These are phyloP conservation scores for Elymnias hypermnestra DNA, from an alignment of 1,140 invertebrate species.

Conservation along the genomic window DNA sequence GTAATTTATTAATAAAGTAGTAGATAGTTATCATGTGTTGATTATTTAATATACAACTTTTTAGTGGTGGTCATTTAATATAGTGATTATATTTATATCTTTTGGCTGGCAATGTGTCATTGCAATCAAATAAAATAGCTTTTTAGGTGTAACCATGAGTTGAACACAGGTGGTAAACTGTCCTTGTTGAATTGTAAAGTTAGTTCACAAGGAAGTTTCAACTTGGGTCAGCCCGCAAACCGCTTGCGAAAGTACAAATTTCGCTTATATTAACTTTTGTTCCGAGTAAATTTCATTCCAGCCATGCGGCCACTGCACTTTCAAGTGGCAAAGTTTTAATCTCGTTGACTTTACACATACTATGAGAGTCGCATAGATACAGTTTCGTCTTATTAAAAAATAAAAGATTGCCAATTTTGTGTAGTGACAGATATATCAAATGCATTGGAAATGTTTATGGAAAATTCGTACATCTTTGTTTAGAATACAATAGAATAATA, in stretches of 20 bases:
- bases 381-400: slow-evolving; percentile 33
- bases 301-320: slow-evolving; percentile 51
- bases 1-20: no score
- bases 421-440: slow-evolving; percentile 10
- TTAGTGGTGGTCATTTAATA: no score
- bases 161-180: slow-evolving; percentile 35
- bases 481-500: no score
- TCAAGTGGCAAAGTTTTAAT: slow-evolving; percentile 67
- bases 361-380: slow-evolving; percentile 22
- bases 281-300: slow-evolving; percentile 57
- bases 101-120: no score
- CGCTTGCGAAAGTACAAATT: slow-evolving; percentile 56
- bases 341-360: slow-evolving; percentile 30
- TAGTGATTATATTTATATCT: no score
- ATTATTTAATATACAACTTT: no score
- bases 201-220: slow-evolving; percentile 39
- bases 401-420: slow-evolving; percentile 26
- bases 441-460: no score
- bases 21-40: no score
- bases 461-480: no score
- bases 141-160: neutral
- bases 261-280: slow-evolving; percentile 69
- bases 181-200: slow-evolving; percentile 23
- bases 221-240: slow-evolving; percentile 46
- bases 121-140: no score